Base-by-base conservation (phyloP, 1,140 invertebrate species). In the Nephotettix cincticeps region DNA sequence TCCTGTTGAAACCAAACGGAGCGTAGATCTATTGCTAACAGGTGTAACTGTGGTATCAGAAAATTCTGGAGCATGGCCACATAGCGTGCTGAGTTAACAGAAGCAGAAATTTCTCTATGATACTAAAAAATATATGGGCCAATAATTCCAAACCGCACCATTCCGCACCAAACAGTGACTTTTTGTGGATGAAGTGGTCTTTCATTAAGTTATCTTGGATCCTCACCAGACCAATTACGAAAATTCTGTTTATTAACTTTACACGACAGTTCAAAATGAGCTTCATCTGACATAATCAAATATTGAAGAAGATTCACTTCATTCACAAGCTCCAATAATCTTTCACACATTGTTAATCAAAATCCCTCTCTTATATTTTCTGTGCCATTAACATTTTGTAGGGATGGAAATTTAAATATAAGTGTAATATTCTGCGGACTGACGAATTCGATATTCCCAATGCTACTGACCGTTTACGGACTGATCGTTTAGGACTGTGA, bases 201-300 rank as follows among this genome's bases (percentile, higher is more conserved):
- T 70, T 78, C 68, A 71, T 78, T 73, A 71, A 76, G 70, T n/a
- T 70, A 69, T 73, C 75, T 29, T n/a, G 75, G 75, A 70, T 78
- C 77, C 36, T 58, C 61, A 13, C 28, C 47, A 68, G 70, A 71
- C 77, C 74, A 79, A 70, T 77, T 78, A 14, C 76, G 58, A 54
- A 76, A 78, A 69, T 81, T 80, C 70, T 80, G 76, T 47, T 77
- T 78, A 69, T 78, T 80, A 19, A 80, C 77, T 47, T 74, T 75
- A 11, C 78, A 77, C 71, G 73, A 74, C n/a, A 79, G 68, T 69
- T 77, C 71, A 69, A 78, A 81, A 75, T 79, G 75, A 68, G 75
- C 77, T 74, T 80, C 78, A 72, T 79, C 77, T 30, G 74, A 75
- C 51, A 58, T 58, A 25, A 21, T 25, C 1, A 58, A 28, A 2